These are phyloP conservation scores for Brachymystax lenok DNA, from an alignment of 2,797 vertebrate species.

Conservation along the genomic window DNA sequence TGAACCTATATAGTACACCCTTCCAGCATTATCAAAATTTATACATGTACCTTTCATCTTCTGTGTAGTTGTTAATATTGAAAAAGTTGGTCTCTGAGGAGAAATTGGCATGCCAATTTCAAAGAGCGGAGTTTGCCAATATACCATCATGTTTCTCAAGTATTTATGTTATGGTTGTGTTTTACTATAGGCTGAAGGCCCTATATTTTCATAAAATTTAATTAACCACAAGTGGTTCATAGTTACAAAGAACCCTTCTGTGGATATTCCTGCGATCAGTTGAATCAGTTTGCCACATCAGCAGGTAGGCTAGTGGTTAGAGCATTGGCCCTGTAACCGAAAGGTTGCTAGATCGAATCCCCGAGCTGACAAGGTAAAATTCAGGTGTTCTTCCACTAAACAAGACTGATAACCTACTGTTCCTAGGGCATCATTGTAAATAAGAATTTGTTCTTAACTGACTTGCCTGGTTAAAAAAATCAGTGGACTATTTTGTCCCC, in stretches of 20 bases:
- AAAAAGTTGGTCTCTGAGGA: constrained; percentile 26
- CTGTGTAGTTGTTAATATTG: constrained; percentile 25
- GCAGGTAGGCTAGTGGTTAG: no score
- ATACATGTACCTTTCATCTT: constrained; percentile 52
- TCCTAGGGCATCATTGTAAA: no score
- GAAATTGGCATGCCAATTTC: not conserved
- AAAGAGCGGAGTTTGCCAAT: not conserved
- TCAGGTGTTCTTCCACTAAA: no score
- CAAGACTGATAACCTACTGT: no score
- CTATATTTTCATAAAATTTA: not conserved
- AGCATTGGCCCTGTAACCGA: no score
- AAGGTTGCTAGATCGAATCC: no score
- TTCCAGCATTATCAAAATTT: constrained; percentile 49
- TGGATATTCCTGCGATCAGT: no score
- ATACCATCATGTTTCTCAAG: not conserved
- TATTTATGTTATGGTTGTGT: not conserved
- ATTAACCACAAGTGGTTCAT: constrained; percentile 5
- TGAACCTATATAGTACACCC: constrained; percentile 45
- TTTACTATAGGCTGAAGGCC: not conserved
- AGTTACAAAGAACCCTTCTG: not conserved
- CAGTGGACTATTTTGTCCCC: no score
- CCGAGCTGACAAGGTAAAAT: no score
- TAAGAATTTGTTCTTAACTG: no score
- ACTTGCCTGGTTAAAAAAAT: no score
- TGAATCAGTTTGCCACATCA: no score